Evolutionary conservation across 2,113 vertebrate genomes (phyloP).

Genomic region (Lophotis ruficrista): DNA sequence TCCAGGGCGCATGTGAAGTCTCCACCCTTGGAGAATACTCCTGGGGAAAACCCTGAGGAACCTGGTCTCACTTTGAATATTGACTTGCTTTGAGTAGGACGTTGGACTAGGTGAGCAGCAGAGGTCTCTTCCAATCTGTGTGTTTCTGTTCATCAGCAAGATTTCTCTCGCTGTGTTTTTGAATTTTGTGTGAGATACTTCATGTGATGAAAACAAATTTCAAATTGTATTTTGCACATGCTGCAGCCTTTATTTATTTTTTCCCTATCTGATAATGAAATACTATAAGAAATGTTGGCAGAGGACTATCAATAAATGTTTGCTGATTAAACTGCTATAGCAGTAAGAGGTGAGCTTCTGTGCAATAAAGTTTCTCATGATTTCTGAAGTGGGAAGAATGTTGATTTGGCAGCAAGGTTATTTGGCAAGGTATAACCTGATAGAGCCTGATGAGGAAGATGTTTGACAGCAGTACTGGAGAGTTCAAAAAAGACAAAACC

Average conservation of each 20-base stretch:
- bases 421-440: neutral
- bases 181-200: neutral
- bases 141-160: neutral
- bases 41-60: neutral
- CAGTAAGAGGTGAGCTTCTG: neutral
- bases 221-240: neutral
- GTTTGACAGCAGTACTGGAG: neutral
- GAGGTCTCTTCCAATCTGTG: neutral
- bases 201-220: neutral
- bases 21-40: neutral
- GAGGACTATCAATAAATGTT: neutral
- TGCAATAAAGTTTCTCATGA: neutral
- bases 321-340: neutral
- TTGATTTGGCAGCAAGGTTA: neutral
- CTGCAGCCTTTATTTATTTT: neutral
- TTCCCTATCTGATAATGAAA: neutral
- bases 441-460: neutral
- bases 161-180: neutral
- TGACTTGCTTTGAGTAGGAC: neutral
- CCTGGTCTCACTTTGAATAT: neutral
- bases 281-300: neutral
- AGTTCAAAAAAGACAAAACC: neutral
- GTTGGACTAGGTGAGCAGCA: neutral
- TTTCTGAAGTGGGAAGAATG: neutral
- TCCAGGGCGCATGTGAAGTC: neutral